A percentile compares a stretch with the other conserved stretches of the same genome.
phyloP scores from a whole-genome alignment of 2,797 vertebrate genomes.

The Gambusia yucatana region DNA sequence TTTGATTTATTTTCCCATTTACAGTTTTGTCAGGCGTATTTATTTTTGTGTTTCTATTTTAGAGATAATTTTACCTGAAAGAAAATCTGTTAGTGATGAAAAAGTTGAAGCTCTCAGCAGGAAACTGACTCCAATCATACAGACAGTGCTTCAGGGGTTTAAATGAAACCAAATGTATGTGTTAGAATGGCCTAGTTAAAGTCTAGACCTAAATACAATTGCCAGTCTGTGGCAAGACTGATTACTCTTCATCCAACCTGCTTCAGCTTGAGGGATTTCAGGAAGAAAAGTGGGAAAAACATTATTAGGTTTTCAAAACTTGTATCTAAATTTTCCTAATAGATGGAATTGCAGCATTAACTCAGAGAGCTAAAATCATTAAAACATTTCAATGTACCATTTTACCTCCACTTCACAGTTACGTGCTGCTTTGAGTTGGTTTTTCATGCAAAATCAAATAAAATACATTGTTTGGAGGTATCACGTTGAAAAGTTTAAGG shows the following conservation, averaged over 20 bases:
- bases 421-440: not conserved
- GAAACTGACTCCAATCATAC: not conserved
- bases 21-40: not conserved
- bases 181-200: not conserved
- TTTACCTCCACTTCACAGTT: not conserved
- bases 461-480: not conserved
- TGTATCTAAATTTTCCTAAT: not conserved
- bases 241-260: not conserved
- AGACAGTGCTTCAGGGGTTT: not conserved
- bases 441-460: not conserved
- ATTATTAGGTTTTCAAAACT: not conserved
- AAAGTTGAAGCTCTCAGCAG: not conserved
- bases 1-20: not conserved
- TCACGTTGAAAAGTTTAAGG: not conserved
- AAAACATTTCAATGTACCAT: not conserved
- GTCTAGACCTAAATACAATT: not conserved
- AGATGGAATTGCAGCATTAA: not conserved
- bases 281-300: not conserved
- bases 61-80: not conserved
- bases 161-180: not conserved
- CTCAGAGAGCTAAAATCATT: not conserved
- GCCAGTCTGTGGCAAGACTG: not conserved
- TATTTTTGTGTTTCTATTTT: not conserved
- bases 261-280: not conserved
- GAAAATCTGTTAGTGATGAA: not conserved